Conservation (phyloP, 2,797 vertebrate species). For the Brachyrhaphis roseni region DNA sequence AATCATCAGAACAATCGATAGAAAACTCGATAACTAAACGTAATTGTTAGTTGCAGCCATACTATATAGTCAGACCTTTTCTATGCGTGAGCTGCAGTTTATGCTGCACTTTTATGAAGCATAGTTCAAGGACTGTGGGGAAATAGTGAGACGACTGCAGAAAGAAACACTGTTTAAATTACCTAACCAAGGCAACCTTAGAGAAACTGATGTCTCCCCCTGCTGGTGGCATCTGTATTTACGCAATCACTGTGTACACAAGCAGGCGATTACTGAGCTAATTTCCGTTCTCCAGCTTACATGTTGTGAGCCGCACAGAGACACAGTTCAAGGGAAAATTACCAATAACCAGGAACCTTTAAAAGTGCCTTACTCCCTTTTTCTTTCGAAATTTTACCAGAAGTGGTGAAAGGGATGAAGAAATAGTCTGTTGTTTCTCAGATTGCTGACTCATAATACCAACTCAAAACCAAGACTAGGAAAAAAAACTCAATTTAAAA, state of each 20-base stretch:
- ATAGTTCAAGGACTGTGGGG: not conserved
- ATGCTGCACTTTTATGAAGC: not conserved
- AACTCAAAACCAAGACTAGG: not conserved
- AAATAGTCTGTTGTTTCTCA: constrained; percentile 1
- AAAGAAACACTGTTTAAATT: not conserved
- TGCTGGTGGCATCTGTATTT: not conserved
- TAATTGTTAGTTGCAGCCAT: too few species aligned
- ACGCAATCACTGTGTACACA: not conserved
- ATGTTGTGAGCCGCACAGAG: not conserved
- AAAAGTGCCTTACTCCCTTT: not conserved
- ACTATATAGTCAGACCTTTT: not conserved
- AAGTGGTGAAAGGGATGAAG: constrained; percentile 2
- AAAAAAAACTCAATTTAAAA: not conserved
- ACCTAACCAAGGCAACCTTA: not conserved
- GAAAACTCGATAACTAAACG: too few species aligned
- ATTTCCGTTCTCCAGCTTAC: not conserved
- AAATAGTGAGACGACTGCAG: not conserved
- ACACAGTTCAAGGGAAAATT: not conserved
- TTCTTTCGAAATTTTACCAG: constrained; percentile 5
- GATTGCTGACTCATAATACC: constrained; percentile 7
- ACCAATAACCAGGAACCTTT: constrained; percentile 8
- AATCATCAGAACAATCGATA: too few species aligned
- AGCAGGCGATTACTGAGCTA: not conserved
- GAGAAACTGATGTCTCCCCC: not conserved
- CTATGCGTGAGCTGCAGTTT: not conserved